Base-by-base conservation (phyloP, 2,888 invertebrate species). In the Lottia scabra region DNA sequence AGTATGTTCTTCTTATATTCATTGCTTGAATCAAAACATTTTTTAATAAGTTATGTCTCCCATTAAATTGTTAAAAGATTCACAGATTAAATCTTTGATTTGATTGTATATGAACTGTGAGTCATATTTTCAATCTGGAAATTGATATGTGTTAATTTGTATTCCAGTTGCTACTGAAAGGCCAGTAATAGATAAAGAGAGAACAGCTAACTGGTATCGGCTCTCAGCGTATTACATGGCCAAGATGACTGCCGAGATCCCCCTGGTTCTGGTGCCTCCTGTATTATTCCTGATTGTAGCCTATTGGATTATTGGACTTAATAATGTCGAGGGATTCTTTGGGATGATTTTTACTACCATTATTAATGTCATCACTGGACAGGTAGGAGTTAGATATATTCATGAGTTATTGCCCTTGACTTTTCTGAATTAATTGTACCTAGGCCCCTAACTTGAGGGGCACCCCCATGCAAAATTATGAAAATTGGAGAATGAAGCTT, bases 181-280 rank as follows among this genome's bases (percentile, higher is more conserved):
- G 80, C 93, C 94, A 90, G 94, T 95, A 45, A 93, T 95, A 79
- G 93, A 93, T 89, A 95, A 95, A 88, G 95, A 95, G 87, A 91
- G 95, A 71, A 91, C 93, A 80, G 93, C 94, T 23, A 95, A 95
- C 67, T 93, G 94, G 67, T 95, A 95, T 87, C 91, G 95, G 70
- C 90, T 95, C 67, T 94, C 94, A 12, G 94, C 95, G 48, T 95
- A 95, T 87, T 95, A 94, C 89, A 88, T 94, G 86, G 94, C 95
- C 76, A 95, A 95, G 90, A 94, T 94, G 94, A 92, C 94, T 75
- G 94, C 94, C 74, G 95, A 95, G 89, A 88, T 94, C 81, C 94
- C 95, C 13, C 89, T 95, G 78, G 93, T 94, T 56, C 92, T 95
- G 81, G 93, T 94, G 64, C 90, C 95, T 84, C 95, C 95, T 73